A percentile compares a stretch with the other conserved stretches of the same genome.
phyloP scores from a whole-genome alignment of 2,888 invertebrate species.

The Germaria angustata region DNA sequence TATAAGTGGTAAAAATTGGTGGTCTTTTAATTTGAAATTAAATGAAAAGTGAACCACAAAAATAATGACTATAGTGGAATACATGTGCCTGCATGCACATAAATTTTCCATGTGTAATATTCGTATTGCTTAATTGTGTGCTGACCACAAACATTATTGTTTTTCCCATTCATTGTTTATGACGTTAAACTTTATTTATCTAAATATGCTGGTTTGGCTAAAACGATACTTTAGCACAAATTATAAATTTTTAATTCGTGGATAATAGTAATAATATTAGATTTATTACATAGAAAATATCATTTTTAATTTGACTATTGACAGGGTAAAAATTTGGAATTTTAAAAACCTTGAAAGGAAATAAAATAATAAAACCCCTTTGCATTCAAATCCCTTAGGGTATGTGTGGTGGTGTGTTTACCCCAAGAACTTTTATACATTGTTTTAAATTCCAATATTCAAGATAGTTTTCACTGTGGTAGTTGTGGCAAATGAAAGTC shows the following conservation, averaged over 20 bases:
- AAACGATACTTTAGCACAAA: neutral
- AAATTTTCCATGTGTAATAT: constrained; percentile 10
- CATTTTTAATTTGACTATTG: too few relatives aligned
- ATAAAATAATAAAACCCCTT: too few relatives aligned
- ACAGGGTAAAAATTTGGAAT: too few relatives aligned
- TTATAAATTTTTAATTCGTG: neutral
- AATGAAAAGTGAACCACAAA: constrained; percentile 48
- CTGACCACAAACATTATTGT: constrained; percentile 44
- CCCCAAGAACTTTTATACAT: too few relatives aligned
- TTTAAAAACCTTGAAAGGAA: too few relatives aligned
- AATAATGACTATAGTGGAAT: constrained; percentile 42
- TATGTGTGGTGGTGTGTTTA: too few relatives aligned
- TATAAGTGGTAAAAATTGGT: constrained; percentile 47
- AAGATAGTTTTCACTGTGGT: too few relatives aligned
- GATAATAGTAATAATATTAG: too few relatives aligned
- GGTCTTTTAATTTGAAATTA: constrained; percentile 61
- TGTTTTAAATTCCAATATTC: too few relatives aligned
- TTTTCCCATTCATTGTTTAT: constrained; percentile 10
- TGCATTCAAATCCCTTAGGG: too few relatives aligned
- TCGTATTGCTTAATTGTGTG: constrained; percentile 39
- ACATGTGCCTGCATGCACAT: neutral
- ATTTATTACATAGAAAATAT: too few relatives aligned
- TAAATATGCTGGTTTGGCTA: neutral
- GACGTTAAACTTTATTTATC: neutral
- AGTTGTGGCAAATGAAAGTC: too few relatives aligned